phyloP scores from a whole-genome alignment of 2,113 vertebrate genomes.

The Elanus axillaris region DNA sequence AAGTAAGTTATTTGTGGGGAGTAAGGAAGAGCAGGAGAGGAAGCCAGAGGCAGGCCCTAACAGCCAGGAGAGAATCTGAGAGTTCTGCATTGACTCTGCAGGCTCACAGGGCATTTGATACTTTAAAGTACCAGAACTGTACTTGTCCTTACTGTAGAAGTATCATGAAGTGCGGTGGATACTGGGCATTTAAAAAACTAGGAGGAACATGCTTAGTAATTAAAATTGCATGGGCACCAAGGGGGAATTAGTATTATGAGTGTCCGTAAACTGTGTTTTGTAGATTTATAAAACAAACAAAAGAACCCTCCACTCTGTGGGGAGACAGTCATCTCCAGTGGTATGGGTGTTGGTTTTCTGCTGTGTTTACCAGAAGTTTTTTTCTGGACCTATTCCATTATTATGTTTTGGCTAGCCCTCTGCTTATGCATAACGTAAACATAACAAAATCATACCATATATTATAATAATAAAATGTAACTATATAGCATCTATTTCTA shows the following conservation, averaged over 20 bases:
- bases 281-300: background rate
- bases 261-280: background rate
- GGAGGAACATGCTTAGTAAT: background rate
- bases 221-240: background rate
- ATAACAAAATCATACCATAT: background rate
- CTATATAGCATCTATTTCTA: background rate
- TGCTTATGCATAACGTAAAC: background rate
- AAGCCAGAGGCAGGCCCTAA: background rate
- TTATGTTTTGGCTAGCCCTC: background rate
- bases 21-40: background rate
- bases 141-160: background rate
- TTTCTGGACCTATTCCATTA: background rate
- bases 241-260: background rate
- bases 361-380: background rate
- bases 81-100: background rate
- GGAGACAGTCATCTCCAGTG: background rate
- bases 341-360: background rate
- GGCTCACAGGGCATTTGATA: background rate
- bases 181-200: background rate
- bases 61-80: background rate
- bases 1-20: background rate
- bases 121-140: background rate
- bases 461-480: background rate
- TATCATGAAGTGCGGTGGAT: background rate
- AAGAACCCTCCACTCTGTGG: accelerated